Percentiles rank a stretch among this genome's conserved stretches.
Conservation (phyloP, 2,888 invertebrate species). For the Tryphoninae sp. region DNA sequence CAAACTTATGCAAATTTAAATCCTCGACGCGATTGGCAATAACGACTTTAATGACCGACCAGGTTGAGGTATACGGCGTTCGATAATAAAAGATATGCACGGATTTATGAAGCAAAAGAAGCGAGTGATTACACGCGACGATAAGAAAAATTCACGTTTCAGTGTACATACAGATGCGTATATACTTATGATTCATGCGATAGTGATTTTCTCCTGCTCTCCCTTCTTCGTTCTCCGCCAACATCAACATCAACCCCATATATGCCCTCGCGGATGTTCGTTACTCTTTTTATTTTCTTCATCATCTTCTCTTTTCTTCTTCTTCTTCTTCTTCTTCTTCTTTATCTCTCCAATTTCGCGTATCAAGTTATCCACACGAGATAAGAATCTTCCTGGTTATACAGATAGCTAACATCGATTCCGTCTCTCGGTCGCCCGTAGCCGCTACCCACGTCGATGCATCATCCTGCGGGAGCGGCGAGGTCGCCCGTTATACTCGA, state of each 20-base stretch:
- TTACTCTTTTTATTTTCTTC: slow-evolving; percentile 30
- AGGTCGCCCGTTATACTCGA: slow-evolving; percentile 52
- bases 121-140: slow-evolving; percentile 25
- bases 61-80: neutral
- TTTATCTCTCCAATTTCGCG: slow-evolving; percentile 35
- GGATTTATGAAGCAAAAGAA: slow-evolving; percentile 50
- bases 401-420: slow-evolving; percentile 45
- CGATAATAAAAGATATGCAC: slow-evolving; percentile 36
- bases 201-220: neutral
- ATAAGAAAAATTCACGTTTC: slow-evolving; percentile 42
- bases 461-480: slow-evolving; percentile 62
- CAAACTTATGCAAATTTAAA: neutral
- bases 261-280: slow-evolving; percentile 10
- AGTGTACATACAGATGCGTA: neutral
- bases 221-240: neutral
- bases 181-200: slow-evolving; percentile 18
- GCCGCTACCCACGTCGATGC: slow-evolving; percentile 59
- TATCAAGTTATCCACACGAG: slow-evolving; percentile 36
- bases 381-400: slow-evolving; percentile 45
- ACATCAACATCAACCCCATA: slow-evolving; percentile 1
- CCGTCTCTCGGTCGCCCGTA: slow-evolving; percentile 18
- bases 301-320: neutral
- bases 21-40: slow-evolving; percentile 3
- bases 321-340: slow-evolving; percentile 1
- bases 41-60: slow-evolving; percentile 21